A percentile compares a stretch with the other conserved stretches of the same genome.
Evolutionary conservation across 2,888 invertebrate genomes (phyloP).

Genomic region (Machimus rusticus): DNA sequence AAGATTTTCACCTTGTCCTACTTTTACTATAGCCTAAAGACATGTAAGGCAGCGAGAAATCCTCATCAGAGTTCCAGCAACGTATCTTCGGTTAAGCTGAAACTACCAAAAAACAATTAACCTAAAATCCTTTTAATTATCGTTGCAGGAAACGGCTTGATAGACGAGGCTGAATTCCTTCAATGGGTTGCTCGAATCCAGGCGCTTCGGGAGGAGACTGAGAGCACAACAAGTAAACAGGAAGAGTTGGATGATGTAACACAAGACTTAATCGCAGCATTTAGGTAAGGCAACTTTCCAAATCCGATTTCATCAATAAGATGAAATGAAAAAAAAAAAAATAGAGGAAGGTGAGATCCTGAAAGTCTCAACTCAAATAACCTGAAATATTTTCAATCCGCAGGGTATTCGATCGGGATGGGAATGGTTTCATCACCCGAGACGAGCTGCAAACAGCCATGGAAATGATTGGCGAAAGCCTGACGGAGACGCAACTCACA

Average conservation of each 20-base stretch:
- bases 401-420: constrained; percentile 87
- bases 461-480: constrained; percentile 82
- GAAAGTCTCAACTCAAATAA: neutral
- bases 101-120: neutral
- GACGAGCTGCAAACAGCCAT: constrained; percentile 81
- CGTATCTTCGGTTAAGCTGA: neutral
- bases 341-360: neutral
- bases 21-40: neutral
- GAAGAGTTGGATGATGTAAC: constrained; percentile 72
- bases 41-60: neutral
- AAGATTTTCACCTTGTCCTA: neutral
- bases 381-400: neutral
- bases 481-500: constrained; percentile 77
- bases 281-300: constrained; percentile 66
- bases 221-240: constrained; percentile 61
- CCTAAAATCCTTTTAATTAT: neutral
- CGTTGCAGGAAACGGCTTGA: constrained; percentile 73
- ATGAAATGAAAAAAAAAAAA: neutral
- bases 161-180: constrained; percentile 80
- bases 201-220: constrained; percentile 70
- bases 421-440: constrained; percentile 87
- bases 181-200: constrained; percentile 80
- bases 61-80: neutral
- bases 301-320: neutral
- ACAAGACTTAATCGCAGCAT: constrained; percentile 85